A percentile compares a stretch with the other conserved stretches of the same genome.
phyloP scores from a whole-genome alignment of 2,888 invertebrate genomes.

The Acanthococcus lagerstroemiae region DNA sequence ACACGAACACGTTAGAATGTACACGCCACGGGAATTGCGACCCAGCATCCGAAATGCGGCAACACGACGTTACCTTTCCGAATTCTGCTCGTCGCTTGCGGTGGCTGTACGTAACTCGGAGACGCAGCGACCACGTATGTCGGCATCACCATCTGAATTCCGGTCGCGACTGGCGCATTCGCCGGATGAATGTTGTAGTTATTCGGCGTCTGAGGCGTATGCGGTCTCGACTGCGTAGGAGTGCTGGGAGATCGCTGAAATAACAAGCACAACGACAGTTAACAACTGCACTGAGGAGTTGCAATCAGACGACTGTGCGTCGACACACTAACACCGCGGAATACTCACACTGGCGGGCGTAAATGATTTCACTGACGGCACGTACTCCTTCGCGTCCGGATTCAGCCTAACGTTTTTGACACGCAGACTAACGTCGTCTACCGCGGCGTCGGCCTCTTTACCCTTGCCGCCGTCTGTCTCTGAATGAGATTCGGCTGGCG shows the following conservation, averaged over 20 bases:
- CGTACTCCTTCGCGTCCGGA: constrained; percentile 79
- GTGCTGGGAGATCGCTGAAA: constrained; percentile 51
- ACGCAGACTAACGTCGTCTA: constrained; percentile 51
- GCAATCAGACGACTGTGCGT: no score
- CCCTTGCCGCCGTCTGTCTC: constrained; percentile 5
- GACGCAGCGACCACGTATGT: constrained; percentile 1
- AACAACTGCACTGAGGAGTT: no score
- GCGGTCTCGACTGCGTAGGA: constrained; percentile 61
- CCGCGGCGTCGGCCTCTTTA: constrained; percentile 36
- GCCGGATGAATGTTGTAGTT: constrained; percentile 17
- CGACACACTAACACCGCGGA: not conserved
- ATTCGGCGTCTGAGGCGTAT: constrained; percentile 71
- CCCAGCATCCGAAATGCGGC: not conserved
- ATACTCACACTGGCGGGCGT: constrained; percentile 56
- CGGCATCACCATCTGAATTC: constrained; percentile 5
- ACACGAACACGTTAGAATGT: not conserved
- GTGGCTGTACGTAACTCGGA: not conserved
- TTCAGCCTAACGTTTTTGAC: constrained; percentile 69
- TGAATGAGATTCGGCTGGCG: constrained; percentile 7
- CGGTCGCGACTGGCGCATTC: constrained; percentile 16
- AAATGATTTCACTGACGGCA: constrained; percentile 81
- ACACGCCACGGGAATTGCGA: constrained; percentile 28
- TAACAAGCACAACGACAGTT: no score
- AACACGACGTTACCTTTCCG: constrained; percentile 10
- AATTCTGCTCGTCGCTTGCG: not conserved